A percentile compares a stretch with the other conserved stretches of the same genome.
phyloP scores from a whole-genome alignment of 1,140 invertebrate genomes.

The Hetaerina americana region DNA sequence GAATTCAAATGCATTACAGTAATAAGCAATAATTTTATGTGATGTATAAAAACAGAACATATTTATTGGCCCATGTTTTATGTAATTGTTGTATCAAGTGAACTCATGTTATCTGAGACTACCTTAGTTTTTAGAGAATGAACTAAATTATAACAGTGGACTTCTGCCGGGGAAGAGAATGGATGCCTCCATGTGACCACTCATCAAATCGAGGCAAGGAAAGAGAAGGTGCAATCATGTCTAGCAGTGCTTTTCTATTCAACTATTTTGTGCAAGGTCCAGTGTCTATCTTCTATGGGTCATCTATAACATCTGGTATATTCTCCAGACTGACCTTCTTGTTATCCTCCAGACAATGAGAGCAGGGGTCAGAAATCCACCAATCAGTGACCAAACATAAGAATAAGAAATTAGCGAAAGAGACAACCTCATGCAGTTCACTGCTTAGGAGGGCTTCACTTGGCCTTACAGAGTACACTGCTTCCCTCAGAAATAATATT shows the following conservation, averaged over 20 bases:
- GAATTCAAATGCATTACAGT: too few species aligned
- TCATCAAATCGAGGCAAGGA: background rate
- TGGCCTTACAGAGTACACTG: background rate
- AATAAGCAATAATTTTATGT: too few species aligned
- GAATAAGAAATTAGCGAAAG: background rate
- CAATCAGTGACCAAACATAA: background rate
- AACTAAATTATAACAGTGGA: too few species aligned
- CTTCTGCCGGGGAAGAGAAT: too few species aligned
- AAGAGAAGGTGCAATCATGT: background rate
- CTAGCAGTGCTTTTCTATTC: background rate
- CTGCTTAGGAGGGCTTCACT: background rate
- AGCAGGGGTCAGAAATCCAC: background rate
- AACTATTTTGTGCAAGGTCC: background rate
- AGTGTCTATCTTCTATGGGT: background rate
- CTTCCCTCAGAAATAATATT: background rate
- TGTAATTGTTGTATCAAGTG: too few species aligned
- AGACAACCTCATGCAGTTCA: background rate
- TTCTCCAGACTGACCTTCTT: conserved; percentile 5
- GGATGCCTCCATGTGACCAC: too few species aligned
- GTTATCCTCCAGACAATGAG: conserved; percentile 5
- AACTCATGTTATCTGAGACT: too few species aligned
- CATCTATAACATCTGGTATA: background rate
- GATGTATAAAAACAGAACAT: too few species aligned
- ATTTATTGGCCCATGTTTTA: too few species aligned
- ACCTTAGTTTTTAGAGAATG: too few species aligned